Evolutionary conservation across 2,113 vertebrate genomes (phyloP), one percentile per base, ranked within the genome.

Genomic region (Bagarius yarrelli): DNA sequence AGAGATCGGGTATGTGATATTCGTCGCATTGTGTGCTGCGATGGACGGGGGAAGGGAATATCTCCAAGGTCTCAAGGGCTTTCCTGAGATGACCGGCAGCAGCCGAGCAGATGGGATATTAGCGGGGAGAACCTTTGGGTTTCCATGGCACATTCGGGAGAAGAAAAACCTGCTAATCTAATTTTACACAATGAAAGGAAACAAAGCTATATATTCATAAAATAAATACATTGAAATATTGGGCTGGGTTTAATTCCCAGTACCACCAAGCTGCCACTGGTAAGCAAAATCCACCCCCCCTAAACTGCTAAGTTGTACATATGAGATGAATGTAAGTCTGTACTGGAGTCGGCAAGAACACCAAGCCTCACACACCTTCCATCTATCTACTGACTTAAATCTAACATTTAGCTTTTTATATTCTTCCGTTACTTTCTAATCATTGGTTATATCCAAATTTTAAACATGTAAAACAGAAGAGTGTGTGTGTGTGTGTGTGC

Each of bases 1-100:
- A 66, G 50, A 72, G 56, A 36, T 27, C 16, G 57, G 81, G 79
- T 78, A 84, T 84, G 79, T 78, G 67, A 61, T 27, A 69, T 81
- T 81, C 60, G 75, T 57, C 75, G 25, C 21, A 19, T 59, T 25
- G 67, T 32, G 50, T 61, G 75, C 57, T 52, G 47, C 56, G n/a
- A 47, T 23, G 52, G 19, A 77, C 75, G 79, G 73, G 64, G 67
- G 57, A 23, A 78, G 56, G 69, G 71, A 66, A 44, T 50, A 23
- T 32, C 50, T 27, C 40, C 2, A 1, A 18, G 34, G 55, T 59
- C 73, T 76, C 73, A 3, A 19, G 75, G 83, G 52, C 40, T 32
- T 69, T 80, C 32, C 55, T 59, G 30, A 11, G 40, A 61, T 72
- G 56, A 80, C 79, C 44, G 63, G 56, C 72, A 44, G 78, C 66